Evolutionary conservation across 2,113 vertebrate species (phyloP), one percentile per base, ranked within the genome.

Genomic region (Guaruba guarouba): DNA sequence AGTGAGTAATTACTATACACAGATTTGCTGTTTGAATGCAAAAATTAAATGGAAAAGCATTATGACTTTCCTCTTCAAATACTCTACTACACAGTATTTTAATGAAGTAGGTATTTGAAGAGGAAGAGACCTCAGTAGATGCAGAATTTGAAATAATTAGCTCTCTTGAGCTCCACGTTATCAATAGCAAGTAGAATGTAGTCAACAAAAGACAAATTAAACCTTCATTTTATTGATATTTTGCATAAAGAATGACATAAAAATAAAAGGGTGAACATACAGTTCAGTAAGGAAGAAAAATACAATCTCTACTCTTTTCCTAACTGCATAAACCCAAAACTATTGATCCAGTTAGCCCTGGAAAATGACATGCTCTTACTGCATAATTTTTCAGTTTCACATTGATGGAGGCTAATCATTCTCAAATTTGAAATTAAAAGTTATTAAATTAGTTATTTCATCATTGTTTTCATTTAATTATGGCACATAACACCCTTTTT

Each of bases 141-240:
- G 57, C 19, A 92, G 29, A 89, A 44, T 70, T 82, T 54, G 31
- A 95, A 92, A 93, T 86, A 93, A 95, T 93, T 88, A 92, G 70
- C 62, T 95, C 86, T 92, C 88, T 67, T 90, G 86, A 95, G 89
- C 28, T 69, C 44, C 41, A 66, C 52, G 6, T 51, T 91, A 96
- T 95, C 96, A 88, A 95, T 59, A 85, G 12, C 28, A 91, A 86
- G 52, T 39, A 43, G 55, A 66, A 92, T 86, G 28, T 17, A 77
- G 66, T 67, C 78, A 93, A 90, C 2, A 4, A 52, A 94, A 93
- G 81, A 92, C 48, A 95, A 96, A 95, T 95, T 79, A 95, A 95
- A 88, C 37, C 57, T 80, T 88, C 41, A 46, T 87, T 96, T 82
- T 76, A 89, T 85, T 85, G 86, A 91, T 85, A 57, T 89, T 96